Conservation (phyloP, 2,888 invertebrate genomes). For the Oxyscelio sp. region DNA sequence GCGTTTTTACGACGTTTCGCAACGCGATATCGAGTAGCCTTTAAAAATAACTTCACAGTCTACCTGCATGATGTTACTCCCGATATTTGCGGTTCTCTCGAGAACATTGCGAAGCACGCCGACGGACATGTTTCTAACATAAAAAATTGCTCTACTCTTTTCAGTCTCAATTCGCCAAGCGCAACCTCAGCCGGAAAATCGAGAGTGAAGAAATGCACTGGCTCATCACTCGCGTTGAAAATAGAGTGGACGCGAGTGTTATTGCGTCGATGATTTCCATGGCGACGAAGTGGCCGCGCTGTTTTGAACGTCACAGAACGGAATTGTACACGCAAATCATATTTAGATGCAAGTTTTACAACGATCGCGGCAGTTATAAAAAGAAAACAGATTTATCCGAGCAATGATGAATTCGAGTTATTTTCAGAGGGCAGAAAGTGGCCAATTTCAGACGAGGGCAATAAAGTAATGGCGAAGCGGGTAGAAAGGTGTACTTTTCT, state of each 20-base stretch:
- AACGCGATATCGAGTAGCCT: background rate
- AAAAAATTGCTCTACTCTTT: no score
- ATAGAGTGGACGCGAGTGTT: slow-evolving; percentile 35
- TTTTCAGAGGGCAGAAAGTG: no score
- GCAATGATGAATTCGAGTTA: no score
- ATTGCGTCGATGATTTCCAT: slow-evolving; percentile 49
- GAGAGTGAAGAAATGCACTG: background rate
- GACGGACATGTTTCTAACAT: slow-evolving; percentile 47
- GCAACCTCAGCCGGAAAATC: background rate
- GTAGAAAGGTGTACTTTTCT: no score
- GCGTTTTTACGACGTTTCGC: no score
- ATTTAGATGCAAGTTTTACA: no score
- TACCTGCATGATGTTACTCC: slow-evolving; percentile 62
- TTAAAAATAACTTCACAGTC: slow-evolving; percentile 38
- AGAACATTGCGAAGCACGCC: slow-evolving; percentile 61
- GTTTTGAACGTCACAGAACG: no score
- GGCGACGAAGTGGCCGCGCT: slow-evolving; percentile 33
- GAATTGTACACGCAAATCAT: no score
- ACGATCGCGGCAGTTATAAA: no score
- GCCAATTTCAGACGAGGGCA: no score
- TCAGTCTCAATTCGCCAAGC: background rate
- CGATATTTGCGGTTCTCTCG: slow-evolving; percentile 61
- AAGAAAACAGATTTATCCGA: no score
- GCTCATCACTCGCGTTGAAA: background rate
- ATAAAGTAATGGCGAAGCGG: no score